Base-by-base conservation (phyloP, 2,888 invertebrate genomes). In the Drosophila planitibia region DNA sequence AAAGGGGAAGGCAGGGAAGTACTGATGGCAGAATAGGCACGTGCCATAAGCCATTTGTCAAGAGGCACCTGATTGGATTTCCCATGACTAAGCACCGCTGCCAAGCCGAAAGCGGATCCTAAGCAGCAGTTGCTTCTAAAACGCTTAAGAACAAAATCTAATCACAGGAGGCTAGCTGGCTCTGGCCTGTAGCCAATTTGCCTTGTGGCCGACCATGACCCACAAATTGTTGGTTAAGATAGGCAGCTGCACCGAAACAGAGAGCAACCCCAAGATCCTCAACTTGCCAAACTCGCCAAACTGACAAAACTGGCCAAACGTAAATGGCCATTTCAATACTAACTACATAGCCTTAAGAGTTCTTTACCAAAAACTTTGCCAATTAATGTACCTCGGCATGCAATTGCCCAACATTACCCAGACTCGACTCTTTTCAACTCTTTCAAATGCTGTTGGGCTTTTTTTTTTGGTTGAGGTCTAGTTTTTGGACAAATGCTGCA, bases 11-110 rank as follows among this genome's bases (percentile, higher is more conserved):
- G n/a, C 6, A 62, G 22, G 22, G 10, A 9, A 41, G 10, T n/a
- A 39, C 52, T 5, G 30, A 14, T n/a, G 6, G 75, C 47, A 54
- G 75, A 55, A 63, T 66, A 73, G 85, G 81, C 85, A 85, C 82
- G 85, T 87, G 85, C 82, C 87, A 84, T 82, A 87, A 85, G 81
- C 74, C 85, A 85, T 85, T 87, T 85, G 87, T 87, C 85, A 85
- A 82, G 81, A 76, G 61, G 28, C 67, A 76, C 79, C 87, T 82
- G 85, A 87, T 87, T 85, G 85, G 85, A 84, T 87, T 66, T 53
- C 77, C 80, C 65, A 74, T 67, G 70, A 67, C 76, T 68, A 72
- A 80, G 83, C 68, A 76, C 58, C 70, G 74, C 58, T 66, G 58
- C 60, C 74, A 63, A 30, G 70, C 62, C 53, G 51, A 51, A 54